phyloP scores from a whole-genome alignment of 2,888 invertebrate genomes.

The Dryococelus australis region DNA sequence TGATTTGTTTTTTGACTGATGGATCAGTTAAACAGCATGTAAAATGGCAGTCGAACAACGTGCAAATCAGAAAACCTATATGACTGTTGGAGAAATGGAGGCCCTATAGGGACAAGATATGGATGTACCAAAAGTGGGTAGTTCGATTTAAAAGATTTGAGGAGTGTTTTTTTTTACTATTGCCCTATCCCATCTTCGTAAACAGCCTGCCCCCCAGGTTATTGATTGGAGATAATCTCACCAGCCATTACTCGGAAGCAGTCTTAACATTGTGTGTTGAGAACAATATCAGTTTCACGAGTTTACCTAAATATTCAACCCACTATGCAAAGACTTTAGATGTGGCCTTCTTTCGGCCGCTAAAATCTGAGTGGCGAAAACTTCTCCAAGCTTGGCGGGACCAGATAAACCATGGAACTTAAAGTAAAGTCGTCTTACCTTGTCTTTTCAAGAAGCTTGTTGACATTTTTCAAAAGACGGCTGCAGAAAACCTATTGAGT shows the following conservation, averaged over 20 bases:
- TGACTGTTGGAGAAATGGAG: neutral
- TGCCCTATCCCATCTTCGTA: neutral
- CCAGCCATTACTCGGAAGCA: slow-evolving; percentile 16
- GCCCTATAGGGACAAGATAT: neutral
- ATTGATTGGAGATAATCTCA: slow-evolving; percentile 28
- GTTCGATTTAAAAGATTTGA: neutral
- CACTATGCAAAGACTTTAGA: neutral
- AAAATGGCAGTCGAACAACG: no score
- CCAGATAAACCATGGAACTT: neutral
- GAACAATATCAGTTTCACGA: neutral
- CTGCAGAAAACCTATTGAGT: neutral
- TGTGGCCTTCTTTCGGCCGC: slow-evolving; percentile 12
- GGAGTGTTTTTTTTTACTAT: slow-evolving; percentile 19
- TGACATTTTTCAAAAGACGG: neutral
- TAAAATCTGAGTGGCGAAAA: slow-evolving; percentile 19
- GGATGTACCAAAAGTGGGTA: neutral
- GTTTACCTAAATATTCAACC: neutral
- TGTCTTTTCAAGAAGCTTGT: slow-evolving; percentile 13
- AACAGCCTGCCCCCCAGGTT: neutral
- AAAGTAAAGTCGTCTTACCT: neutral
- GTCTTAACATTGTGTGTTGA: neutral
- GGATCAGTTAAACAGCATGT: no score
- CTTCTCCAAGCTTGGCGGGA: neutral
- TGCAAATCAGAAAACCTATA: neutral
- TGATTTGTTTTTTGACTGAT: no score